Conservation (phyloP, 2,888 invertebrate genomes). For the Volucella inanis region DNA sequence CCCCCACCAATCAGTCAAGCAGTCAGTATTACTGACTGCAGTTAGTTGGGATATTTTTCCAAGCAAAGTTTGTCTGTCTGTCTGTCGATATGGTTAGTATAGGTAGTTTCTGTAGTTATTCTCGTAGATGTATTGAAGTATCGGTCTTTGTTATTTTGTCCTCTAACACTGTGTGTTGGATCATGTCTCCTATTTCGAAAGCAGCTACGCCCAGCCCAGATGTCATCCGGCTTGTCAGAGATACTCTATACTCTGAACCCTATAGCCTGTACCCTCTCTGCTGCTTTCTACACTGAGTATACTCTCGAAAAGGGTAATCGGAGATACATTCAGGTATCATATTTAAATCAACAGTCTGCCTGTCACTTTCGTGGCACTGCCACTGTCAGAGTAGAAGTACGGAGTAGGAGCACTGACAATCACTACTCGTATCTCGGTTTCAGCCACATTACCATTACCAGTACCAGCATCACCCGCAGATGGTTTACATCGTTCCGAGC, state of each 20-base stretch:
- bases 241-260: conserved; percentile 53
- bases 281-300: conserved; percentile 2
- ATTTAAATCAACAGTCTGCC: conserved; percentile 71
- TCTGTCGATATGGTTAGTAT: conserved; percentile 14
- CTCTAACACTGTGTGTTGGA: conserved; percentile 24
- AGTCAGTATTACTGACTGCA: neutral
- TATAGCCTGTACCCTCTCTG: conserved; percentile 22
- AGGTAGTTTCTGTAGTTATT: too few species aligned
- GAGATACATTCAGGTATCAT: conserved; percentile 73
- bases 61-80: conserved; percentile 39
- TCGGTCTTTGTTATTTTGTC: conserved; percentile 53
- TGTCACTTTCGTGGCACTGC: conserved; percentile 62
- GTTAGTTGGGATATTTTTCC: conserved; percentile 4
- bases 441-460: conserved; percentile 19
- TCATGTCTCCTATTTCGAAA: conserved; percentile 54
- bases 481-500: conserved; percentile 58
- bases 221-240: conserved; percentile 61
- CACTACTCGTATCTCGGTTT: conserved; percentile 35
- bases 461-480: conserved; percentile 69
- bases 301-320: conserved; percentile 65
- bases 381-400: neutral
- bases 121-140: conserved; percentile 7
- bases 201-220: conserved; percentile 62
- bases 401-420: conserved; percentile 35
- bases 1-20: conserved; percentile 3